Base-by-base conservation (phyloP, 2,797 vertebrate genomes). In the Gastrophryne carolinensis region DNA sequence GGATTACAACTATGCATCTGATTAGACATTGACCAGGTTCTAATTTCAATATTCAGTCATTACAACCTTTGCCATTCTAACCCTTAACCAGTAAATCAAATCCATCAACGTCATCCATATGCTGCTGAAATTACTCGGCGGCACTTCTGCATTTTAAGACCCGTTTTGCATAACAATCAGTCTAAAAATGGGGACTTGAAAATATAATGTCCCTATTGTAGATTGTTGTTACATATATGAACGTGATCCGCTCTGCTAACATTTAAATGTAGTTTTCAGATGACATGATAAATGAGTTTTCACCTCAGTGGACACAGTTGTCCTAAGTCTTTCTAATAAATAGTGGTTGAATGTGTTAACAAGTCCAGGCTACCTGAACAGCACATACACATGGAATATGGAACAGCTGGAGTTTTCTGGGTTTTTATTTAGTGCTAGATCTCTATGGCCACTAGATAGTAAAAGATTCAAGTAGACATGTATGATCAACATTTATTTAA, bases 81-180 rank as follows among this genome's bases (percentile, higher is more conserved):
- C 24, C 62, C 27, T 44, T 67, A n/a, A n/a, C n/a, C n/a, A n/a
- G n/a, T n/a, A n/a, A 69, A 69, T 62, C 65, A 61, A 53, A 32
- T 62, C 30, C 15, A 19, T 34, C 24, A 70, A 54, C 57, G 63
- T 70, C 47, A 76, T 56, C 56, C 24, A 27, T 68, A 75, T 58
- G 53, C 32, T 69, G 19, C 26, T 53, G 17, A 75, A 69, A 69
- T 53, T 56, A 69, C 64, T 61, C 53, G 41, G 56, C 73, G 41
- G 44, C 12, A 62, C 29, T 47, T 49, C n/a, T n/a, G n/a, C n/a
- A n/a, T n/a, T n/a, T 47, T 27, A 54, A 62, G 41, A 54, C 54
- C 54, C 49, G n/a, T 17, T 75, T 61, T 75, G 63, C 41, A 67
- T 68, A 68, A 75, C 30, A 10, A 66, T 19, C 35, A 76, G 35